phyloP scores from a whole-genome alignment of 2,797 vertebrate genomes.

The Coccyzus lansbergi region DNA sequence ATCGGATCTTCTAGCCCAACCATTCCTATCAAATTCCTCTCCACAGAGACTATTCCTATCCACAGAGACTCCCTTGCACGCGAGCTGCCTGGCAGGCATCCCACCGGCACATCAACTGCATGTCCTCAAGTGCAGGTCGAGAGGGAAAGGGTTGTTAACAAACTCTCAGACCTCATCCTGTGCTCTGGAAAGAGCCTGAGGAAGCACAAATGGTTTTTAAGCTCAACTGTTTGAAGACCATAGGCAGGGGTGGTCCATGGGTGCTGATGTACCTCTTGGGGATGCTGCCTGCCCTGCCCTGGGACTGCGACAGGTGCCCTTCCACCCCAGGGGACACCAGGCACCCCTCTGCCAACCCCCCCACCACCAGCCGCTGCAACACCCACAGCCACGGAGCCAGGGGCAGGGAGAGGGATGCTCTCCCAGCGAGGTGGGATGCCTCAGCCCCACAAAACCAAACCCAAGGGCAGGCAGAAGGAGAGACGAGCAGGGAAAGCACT shows the following conservation, averaged over 20 bases:
- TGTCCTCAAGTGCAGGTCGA: fast-evolving
- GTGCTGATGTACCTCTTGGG: fast-evolving
- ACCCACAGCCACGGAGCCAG: background rate
- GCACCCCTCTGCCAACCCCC: background rate
- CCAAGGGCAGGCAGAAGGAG: background rate
- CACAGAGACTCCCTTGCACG: fast-evolving
- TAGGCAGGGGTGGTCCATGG: fast-evolving
- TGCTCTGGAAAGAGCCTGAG: background rate
- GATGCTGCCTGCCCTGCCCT: background rate
- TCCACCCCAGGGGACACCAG: background rate
- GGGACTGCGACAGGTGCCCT: background rate
- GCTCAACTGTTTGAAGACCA: background rate
- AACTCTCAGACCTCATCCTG: background rate
- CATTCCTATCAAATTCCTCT: too few relatives aligned
- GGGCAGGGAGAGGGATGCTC: background rate
- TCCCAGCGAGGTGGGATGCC: background rate
- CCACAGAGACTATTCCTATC: too few relatives aligned
- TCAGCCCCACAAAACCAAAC: background rate
- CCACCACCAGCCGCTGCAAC: fast-evolving
- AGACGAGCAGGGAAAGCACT: background rate
- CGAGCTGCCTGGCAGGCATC: background rate
- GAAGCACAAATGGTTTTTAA: background rate
- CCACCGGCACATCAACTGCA: fast-evolving
- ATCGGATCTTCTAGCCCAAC: too few relatives aligned
- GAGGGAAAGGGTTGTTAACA: background rate